These are phyloP conservation scores for Lepus americanus DNA, from an alignment of 2,113 vertebrate genomes.

Conservation along the genomic window DNA sequence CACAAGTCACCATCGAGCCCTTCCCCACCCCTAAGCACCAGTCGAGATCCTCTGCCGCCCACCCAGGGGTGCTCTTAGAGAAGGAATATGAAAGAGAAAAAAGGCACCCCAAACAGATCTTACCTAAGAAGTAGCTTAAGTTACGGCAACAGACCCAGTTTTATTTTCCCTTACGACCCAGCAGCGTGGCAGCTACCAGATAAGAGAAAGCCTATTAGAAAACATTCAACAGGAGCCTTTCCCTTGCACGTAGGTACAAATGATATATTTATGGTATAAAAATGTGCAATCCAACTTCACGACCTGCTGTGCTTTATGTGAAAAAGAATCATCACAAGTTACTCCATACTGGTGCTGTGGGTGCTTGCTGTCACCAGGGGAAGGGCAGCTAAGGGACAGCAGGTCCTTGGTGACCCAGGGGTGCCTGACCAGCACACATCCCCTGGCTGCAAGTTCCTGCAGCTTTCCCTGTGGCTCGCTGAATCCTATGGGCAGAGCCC, in stretches of 20 bases:
- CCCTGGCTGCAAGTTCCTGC: not conserved
- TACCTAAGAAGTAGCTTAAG: constrained; percentile 32
- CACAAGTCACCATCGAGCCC: not conserved
- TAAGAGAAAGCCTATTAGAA: not conserved
- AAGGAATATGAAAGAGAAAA: not conserved
- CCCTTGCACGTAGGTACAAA: not conserved
- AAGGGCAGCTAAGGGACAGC: not conserved
- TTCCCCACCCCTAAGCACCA: not conserved
- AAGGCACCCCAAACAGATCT: not conserved
- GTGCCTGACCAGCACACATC: not conserved
- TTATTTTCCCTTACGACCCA: not conserved
- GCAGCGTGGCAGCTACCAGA: not conserved
- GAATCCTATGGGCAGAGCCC: not conserved
- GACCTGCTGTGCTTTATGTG: not conserved
- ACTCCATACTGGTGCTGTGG: not conserved
- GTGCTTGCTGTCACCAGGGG: not conserved
- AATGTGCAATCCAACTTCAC: not conserved
- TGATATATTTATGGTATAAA: not conserved
- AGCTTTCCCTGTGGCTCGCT: not conserved
- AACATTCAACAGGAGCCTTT: not conserved
- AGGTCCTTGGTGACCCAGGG: not conserved
- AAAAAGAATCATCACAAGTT: not conserved
- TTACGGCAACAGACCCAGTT: not conserved
- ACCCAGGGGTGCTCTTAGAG: not conserved
- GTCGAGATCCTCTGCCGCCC: not conserved